Evolutionary conservation across 2,888 invertebrate genomes (phyloP).

Genomic region (Sinhomidia bicolor): DNA sequence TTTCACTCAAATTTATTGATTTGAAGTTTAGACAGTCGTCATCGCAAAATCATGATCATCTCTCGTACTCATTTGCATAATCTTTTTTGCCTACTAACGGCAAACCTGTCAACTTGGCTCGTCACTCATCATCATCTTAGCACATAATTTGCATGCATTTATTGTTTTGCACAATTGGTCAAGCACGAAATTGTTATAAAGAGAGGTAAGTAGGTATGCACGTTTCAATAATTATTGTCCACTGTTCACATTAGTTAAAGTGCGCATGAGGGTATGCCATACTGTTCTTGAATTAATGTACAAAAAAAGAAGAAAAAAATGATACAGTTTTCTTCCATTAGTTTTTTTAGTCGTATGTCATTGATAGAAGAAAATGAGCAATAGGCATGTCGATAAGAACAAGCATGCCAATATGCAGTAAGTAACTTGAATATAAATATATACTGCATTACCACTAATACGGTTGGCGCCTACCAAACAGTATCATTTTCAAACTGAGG

Average conservation of each 20-base stretch:
- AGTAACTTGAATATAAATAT: background rate
- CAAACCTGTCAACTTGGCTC: background rate
- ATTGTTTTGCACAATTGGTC: conserved; percentile 5
- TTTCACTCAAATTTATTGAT: conserved; percentile 58
- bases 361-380: background rate
- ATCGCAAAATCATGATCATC: conserved; percentile 14
- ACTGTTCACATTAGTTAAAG: background rate
- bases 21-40: conserved; percentile 54
- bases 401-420: background rate
- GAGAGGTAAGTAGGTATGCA: too few species aligned
- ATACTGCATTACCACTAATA: background rate
- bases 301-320: background rate
- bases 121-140: conserved; percentile 4
- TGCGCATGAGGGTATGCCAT: too few species aligned
- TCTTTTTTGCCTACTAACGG: background rate
- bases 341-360: background rate
- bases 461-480: background rate
- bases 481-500: background rate
- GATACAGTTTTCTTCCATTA: conserved; percentile 39
- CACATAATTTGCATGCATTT: conserved; percentile 1
- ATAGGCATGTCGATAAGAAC: background rate
- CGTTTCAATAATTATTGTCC: background rate
- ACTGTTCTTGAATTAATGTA: too few species aligned
- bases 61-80: conserved; percentile 29
- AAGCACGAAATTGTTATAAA: background rate